phyloP scores from a whole-genome alignment of 2,113 vertebrate genomes.

The Plecturocebus donacophilus region DNA sequence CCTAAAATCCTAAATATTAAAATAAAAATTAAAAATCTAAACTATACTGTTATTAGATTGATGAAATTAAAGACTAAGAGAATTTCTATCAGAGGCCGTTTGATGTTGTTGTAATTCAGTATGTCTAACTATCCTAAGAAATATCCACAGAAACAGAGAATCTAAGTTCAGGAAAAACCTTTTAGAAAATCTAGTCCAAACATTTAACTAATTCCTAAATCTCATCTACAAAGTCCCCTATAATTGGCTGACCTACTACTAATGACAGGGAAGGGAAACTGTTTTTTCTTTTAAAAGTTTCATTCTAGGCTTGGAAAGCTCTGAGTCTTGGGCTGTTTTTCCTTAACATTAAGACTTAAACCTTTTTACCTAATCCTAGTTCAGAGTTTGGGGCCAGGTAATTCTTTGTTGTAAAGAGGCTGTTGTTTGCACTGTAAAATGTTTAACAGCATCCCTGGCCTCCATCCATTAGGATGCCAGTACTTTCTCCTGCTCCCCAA shows the following conservation, averaged over 20 bases:
- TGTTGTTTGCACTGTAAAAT: not conserved
- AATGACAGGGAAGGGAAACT: not conserved
- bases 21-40: slow-evolving; percentile 40
- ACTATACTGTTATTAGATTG: not conserved
- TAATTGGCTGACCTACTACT: not conserved
- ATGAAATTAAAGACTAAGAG: slow-evolving; percentile 14
- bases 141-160: not conserved
- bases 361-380: not conserved
- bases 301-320: not conserved
- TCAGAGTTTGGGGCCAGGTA: not conserved
- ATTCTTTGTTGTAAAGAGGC: not conserved
- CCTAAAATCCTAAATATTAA: slow-evolving; percentile 1
- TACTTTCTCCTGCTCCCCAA: not conserved
- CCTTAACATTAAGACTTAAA: not conserved
- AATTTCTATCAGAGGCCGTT: not conserved
- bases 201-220: not conserved
- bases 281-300: not conserved
- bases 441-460: not conserved
- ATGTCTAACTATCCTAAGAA: not conserved
- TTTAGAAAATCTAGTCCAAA: slow-evolving; percentile 29
- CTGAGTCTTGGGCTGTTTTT: not conserved
- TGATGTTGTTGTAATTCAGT: not conserved
- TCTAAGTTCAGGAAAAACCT: not conserved
- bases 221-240: not conserved
- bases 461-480: not conserved